These are phyloP conservation scores for Acrocephalus kingi DNA, from an alignment of 2,113 vertebrate genomes.

Conservation along the genomic window DNA sequence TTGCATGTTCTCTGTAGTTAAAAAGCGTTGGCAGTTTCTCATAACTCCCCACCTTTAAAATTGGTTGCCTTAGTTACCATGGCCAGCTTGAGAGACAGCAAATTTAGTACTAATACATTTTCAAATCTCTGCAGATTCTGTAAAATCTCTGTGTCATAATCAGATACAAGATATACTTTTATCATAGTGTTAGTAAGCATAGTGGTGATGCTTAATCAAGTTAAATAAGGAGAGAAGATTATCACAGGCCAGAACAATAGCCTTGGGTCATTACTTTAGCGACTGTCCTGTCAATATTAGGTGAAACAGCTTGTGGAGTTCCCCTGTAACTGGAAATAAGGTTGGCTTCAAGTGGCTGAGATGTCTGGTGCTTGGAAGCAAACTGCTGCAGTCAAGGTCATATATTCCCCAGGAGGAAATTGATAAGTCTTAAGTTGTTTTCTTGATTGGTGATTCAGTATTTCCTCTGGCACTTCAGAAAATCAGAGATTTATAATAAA, in stretches of 20 bases:
- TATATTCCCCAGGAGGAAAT: neutral
- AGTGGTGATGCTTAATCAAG: neutral
- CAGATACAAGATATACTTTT: neutral
- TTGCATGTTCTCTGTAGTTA: neutral
- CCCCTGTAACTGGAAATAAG: neutral
- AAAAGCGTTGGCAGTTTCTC: slow-evolving; percentile 39
- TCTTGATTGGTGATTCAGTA: neutral
- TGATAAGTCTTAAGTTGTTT: neutral
- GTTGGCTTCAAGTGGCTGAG: neutral
- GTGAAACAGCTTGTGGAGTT: neutral
- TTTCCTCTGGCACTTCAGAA: neutral
- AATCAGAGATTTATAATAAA: neutral
- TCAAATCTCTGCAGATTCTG: slow-evolving; percentile 29
- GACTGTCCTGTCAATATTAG: neutral
- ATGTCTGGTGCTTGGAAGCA: neutral
- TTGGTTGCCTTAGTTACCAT: slow-evolving; percentile 55
- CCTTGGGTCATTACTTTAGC: neutral
- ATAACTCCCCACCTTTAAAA: slow-evolving; percentile 34
- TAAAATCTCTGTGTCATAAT: neutral
- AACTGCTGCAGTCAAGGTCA: neutral
- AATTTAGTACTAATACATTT: slow-evolving; percentile 49
- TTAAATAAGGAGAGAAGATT: neutral
- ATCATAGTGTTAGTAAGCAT: neutral
- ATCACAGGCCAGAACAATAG: neutral
- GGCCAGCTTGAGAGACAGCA: slow-evolving; percentile 47